Evolutionary conservation across 2,797 vertebrate species (phyloP).

Genomic region (Onychomys arenicola): DNA sequence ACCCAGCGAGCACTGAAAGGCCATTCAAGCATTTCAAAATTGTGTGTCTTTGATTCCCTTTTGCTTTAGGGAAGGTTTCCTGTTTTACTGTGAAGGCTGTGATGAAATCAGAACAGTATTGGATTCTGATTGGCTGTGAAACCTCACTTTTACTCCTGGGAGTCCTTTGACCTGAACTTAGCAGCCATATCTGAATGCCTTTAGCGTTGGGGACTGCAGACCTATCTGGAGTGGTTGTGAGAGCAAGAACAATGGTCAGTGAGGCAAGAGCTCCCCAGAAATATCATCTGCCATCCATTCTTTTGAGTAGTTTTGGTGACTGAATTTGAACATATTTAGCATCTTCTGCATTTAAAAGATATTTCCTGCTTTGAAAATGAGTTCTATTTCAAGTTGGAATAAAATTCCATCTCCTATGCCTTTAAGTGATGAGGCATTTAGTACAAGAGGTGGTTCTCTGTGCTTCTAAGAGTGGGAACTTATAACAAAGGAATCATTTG

Average conservation of each 20-base stretch:
- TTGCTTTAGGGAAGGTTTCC: neutral
- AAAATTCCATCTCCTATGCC: constrained; percentile 60
- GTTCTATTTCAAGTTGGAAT: constrained; percentile 59
- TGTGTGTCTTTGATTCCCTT: constrained; percentile 20
- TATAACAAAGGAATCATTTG: constrained; percentile 74
- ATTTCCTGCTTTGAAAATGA: constrained; percentile 68
- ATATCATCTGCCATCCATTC: neutral
- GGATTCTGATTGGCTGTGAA: neutral
- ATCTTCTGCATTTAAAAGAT: constrained; percentile 32
- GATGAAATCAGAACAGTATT: neutral
- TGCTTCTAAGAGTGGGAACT: constrained; percentile 63
- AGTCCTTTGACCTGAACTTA: neutral
- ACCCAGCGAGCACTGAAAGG: neutral
- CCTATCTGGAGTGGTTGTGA: neutral
- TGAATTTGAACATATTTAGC: neutral
- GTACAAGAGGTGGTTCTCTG: neutral
- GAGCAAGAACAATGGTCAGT: neutral
- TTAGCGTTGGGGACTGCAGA: neutral
- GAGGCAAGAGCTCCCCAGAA: neutral
- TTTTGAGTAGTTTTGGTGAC: neutral
- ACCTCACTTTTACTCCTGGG: neutral
- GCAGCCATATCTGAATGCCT: neutral
- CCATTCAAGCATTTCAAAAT: neutral
- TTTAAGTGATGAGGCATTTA: constrained; percentile 60
- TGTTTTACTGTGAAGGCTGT: neutral